phyloP scores from a whole-genome alignment of 2,888 invertebrate species.

The Drosophila limbata region DNA sequence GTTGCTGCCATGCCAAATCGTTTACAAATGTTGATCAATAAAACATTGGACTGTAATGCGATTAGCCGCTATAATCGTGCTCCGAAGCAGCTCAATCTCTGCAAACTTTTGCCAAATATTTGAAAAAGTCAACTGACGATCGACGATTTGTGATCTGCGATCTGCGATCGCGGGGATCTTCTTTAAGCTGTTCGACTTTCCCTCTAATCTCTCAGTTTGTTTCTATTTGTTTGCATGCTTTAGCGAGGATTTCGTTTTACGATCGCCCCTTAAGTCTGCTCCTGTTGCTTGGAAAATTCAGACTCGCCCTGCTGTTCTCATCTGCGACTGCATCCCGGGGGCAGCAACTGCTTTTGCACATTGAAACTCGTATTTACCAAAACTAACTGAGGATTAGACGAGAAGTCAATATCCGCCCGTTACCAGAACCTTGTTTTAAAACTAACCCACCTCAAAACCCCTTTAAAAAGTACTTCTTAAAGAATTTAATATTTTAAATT shows the following conservation, averaged over 20 bases:
- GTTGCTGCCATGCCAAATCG: conserved; percentile 60
- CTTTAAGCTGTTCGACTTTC: conserved; percentile 65
- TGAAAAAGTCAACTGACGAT: conserved; percentile 79
- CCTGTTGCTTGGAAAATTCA: conserved; percentile 32
- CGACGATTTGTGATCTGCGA: conserved; percentile 6
- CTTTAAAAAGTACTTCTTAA: neutral
- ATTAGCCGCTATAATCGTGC: conserved; percentile 84
- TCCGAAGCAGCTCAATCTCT: conserved; percentile 66
- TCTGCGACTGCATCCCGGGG: conserved; percentile 26
- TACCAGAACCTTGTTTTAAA: neutral
- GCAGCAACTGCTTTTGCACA: conserved; percentile 49
- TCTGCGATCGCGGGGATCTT: conserved; percentile 10
- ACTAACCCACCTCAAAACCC: neutral
- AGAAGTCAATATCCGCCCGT: conserved; percentile 68
- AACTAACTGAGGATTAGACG: conserved; percentile 65
- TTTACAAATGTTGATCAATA: conserved; percentile 85
- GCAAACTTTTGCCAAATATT: conserved; percentile 81
- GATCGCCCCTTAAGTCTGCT: conserved; percentile 39
- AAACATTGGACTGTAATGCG: conserved; percentile 74
- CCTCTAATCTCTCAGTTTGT: conserved; percentile 67
- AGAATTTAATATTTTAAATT: too few relatives aligned
- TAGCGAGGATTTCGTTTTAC: conserved; percentile 73
- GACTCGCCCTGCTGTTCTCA: neutral
- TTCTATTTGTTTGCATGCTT: conserved; percentile 79
- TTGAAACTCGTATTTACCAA: conserved; percentile 67